Conservation (phyloP, 1,140 invertebrate genomes). For the Coelopa frigida region DNA sequence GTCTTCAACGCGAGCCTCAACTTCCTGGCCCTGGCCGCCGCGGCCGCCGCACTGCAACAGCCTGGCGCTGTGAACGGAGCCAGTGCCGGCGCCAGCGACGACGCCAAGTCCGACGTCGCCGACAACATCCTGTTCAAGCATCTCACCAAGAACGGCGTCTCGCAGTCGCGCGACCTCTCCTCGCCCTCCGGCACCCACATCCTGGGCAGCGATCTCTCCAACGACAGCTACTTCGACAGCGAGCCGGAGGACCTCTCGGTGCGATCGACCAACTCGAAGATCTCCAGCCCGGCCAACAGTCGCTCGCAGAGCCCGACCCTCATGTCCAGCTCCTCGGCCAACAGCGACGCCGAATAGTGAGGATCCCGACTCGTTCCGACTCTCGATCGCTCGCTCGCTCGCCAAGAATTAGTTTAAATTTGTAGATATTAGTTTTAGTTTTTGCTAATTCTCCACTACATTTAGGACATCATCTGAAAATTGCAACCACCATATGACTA, state of each 20-base stretch:
- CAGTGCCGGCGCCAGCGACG: no score
- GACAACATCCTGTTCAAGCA: conserved; percentile 1
- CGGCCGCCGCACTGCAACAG: conserved; percentile 30
- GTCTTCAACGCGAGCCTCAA: conserved; percentile 50
- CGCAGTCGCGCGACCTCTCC: background rate
- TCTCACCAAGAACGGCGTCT: conserved; percentile 12
- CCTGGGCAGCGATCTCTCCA: conserved; percentile 30
- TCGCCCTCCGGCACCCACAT: background rate
- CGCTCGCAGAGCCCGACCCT: conserved; percentile 32
- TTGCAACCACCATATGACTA: no score
- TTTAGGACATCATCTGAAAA: no score
- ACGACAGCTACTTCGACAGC: conserved; percentile 36
- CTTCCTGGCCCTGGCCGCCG: conserved; percentile 33
- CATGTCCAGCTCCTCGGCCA: conserved; percentile 17
- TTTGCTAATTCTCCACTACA: no score
- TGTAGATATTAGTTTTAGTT: no score
- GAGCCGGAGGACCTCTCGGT: conserved; percentile 43
- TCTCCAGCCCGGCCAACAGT: conserved; percentile 26
- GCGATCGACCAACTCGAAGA: conserved; percentile 31
- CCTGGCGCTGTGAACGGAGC: conserved; percentile 29
- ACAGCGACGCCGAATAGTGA: conserved; percentile 32
- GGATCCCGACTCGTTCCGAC: no score
- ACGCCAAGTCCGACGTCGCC: background rate
- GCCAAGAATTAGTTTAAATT: no score
- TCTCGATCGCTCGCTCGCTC: no score